These are phyloP conservation scores for Labia minor DNA, from an alignment of 2,888 invertebrate species.

Conservation along the genomic window DNA sequence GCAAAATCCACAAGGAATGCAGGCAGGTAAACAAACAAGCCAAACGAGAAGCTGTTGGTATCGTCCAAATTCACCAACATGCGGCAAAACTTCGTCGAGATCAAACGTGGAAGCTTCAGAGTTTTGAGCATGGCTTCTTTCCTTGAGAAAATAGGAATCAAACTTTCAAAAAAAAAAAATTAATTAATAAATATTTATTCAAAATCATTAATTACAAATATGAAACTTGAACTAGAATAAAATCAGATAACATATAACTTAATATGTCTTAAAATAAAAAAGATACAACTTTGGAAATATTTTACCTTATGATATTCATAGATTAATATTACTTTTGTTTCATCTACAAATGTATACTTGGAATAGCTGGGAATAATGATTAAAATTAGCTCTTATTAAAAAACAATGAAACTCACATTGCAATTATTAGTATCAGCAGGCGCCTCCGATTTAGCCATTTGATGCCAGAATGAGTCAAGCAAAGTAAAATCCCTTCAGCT, in stretches of 20 bases:
- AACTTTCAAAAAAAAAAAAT: not conserved
- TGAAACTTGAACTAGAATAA: too few relatives aligned
- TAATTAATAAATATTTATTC: not conserved
- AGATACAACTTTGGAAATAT: too few relatives aligned
- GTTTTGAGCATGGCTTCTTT: not conserved
- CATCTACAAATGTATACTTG: not conserved
- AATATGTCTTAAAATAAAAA: too few relatives aligned
- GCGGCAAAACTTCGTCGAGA: slow-evolving; percentile 71
- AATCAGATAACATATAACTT: too few relatives aligned
- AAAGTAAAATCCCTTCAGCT: not conserved
- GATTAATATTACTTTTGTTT: not conserved
- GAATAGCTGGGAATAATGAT: not conserved
- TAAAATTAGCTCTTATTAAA: not conserved
- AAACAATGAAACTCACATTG: not conserved
- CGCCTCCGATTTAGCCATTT: slow-evolving; percentile 3
- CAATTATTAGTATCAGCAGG: slow-evolving; percentile 4
- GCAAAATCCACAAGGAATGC: slow-evolving; percentile 82
- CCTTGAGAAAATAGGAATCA: not conserved
- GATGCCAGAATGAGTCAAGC: not conserved
- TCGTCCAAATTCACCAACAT: slow-evolving; percentile 79
- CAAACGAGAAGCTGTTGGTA: slow-evolving; percentile 78
- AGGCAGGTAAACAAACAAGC: slow-evolving; percentile 78
- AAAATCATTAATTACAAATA: too few relatives aligned
- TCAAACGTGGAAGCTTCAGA: slow-evolving; percentile 45
- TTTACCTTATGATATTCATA: too few relatives aligned